Conservation (phyloP, 2,797 vertebrate genomes). For the Oceanodroma leucorhoa region DNA sequence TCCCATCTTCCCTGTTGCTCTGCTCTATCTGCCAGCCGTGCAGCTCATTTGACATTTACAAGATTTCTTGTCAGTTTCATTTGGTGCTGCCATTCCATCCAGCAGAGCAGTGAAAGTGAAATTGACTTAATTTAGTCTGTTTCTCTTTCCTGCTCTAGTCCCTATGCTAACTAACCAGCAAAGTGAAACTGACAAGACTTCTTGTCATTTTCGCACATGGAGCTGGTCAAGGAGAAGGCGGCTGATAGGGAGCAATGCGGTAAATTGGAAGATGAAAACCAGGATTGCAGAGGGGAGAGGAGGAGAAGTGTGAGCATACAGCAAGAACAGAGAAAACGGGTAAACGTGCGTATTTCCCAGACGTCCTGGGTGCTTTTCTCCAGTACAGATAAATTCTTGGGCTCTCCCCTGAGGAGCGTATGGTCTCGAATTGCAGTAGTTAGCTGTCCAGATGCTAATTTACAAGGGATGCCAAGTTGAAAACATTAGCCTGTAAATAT, state of each 20-base stretch:
- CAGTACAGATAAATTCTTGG: neutral
- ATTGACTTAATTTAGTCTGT: conserved; percentile 55
- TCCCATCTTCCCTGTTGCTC: conserved; percentile 50
- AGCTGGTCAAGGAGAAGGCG: conserved; percentile 38
- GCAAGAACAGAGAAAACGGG: neutral
- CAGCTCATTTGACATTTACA: conserved; percentile 68
- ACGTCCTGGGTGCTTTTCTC: neutral
- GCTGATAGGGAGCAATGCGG: conserved; percentile 39
- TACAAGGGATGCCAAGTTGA: neutral
- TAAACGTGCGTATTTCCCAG: neutral
- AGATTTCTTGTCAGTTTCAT: conserved; percentile 67
- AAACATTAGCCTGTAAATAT: neutral
- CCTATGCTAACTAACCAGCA: conserved; percentile 36
- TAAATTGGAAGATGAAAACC: conserved; percentile 38
- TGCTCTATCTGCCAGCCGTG: conserved; percentile 61
- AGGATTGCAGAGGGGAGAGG: neutral
- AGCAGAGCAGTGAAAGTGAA: conserved; percentile 56
- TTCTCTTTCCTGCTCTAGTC: conserved; percentile 53
- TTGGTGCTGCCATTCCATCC: conserved; percentile 57
- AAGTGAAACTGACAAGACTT: conserved; percentile 53
- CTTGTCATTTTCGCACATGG: conserved; percentile 27
- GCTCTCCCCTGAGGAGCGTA: neutral
- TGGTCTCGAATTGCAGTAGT: neutral
- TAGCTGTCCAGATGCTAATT: neutral
- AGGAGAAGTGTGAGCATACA: neutral